Percentiles rank a stretch among this genome's conserved stretches.
Conservation (phyloP, 2,113 vertebrate genomes). For the Pangasianodon hypophthalmus region DNA sequence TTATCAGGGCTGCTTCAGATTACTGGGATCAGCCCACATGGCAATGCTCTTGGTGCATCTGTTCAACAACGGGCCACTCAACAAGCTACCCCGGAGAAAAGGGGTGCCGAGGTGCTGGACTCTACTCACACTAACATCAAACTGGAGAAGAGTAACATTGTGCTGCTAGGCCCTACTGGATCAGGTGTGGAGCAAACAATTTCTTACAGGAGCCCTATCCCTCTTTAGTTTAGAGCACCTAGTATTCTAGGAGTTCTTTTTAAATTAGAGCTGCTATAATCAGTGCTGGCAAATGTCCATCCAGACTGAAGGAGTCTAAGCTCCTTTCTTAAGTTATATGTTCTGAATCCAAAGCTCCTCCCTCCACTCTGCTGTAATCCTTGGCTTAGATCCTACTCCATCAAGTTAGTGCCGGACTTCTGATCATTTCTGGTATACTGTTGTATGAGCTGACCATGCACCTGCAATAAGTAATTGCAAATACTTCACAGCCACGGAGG, state of each 20-base stretch:
- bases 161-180: constrained; percentile 89
- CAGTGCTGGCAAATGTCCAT: background rate
- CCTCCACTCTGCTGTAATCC: background rate
- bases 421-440: background rate
- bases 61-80: constrained; percentile 86
- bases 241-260: background rate
- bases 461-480: background rate
- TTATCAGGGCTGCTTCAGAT: constrained; percentile 86
- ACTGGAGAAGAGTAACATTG: constrained; percentile 91
- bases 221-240: background rate
- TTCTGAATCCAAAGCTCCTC: background rate
- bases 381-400: background rate
- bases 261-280: background rate
- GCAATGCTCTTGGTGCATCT: constrained; percentile 84
- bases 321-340: background rate
- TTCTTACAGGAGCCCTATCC: background rate
- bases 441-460: background rate
- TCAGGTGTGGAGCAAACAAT: constrained; percentile 74
- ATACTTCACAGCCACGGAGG: background rate
- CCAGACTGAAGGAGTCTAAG: background rate
- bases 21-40: constrained; percentile 85
- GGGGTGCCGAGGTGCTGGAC: constrained; percentile 85
- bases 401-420: background rate
- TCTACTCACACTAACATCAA: constrained; percentile 81
- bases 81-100: constrained; percentile 80